Base-by-base conservation (phyloP, 2,113 vertebrate species). In the pig (Sus scrofa) region DNA sequence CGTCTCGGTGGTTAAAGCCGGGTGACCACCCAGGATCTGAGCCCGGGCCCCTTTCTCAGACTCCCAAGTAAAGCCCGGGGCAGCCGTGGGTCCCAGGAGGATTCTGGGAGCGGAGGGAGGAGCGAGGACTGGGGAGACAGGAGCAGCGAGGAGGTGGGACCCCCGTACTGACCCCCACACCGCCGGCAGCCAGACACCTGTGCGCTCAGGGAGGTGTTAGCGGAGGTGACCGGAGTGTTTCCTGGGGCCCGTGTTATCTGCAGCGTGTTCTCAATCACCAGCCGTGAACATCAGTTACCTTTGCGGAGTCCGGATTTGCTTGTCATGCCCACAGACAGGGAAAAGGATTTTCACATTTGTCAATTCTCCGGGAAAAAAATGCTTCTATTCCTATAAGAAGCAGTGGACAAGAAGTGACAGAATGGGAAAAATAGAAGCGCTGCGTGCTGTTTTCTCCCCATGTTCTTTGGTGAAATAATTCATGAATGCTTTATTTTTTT, bases 191-290 rank as follows among this genome's bases (percentile, higher is more conserved):
- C 4, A 37, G 54, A 26, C 6, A 7, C 7, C 13, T 8, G n/a
- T 1, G 27, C 18, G 20, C 27, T 60, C 3, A 12, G 4, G 39
- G 71, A 71, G 86, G 3, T 20, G 50, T 50, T 52, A 62, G n/a
- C 65, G 56, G 60, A 20, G 73, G 26, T 32, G 56, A 62, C n/a
- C n/a, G 13, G 26, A 15, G 39, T 7, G 26, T 37, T 74, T 44
- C 6, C 37, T 27, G 22, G 37, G 37, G 11, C 39, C 16, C 24
- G 3, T n/a, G 27, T 30, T 70, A 44, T 84, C 34, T 70, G 71
- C 0, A 30, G 19, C 26, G 13, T 2, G 7, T 58, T 44, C 0
- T 2, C 24, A n/a, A 3, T 70, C 50, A 44, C 30, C n/a, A n/a
- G 13, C 30, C 2, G 0, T 52, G 14, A 71, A 13, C 20, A 7